Evolutionary conservation across 2,888 invertebrate genomes (phyloP), one percentile per base, ranked within the genome.

Genomic region (Tribolium freemani): DNA sequence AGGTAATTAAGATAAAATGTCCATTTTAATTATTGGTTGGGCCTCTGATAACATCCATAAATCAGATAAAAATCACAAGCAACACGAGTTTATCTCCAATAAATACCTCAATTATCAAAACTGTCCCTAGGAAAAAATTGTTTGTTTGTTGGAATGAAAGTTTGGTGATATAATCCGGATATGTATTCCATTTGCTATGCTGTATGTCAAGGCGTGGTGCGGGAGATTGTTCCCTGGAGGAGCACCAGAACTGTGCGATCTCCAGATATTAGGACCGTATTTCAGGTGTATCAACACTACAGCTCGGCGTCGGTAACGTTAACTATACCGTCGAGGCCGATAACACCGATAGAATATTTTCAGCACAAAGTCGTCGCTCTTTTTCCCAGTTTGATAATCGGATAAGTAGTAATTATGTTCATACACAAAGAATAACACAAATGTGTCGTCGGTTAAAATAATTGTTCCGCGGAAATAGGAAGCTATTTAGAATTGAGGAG

Each of bases 291-390:
- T 80, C 82, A 83, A 81, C 78, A 78, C 77, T 71, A 58, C 16
- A 76, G 78, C 76, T 77, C 74, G 74, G 73, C 79, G 77, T 73
- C 78, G 80, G 81, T 80, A 81, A 78, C 80, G 76, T 69, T 78
- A 82, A 84, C 79, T 79, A 76, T 81, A 79, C 84, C 84, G 75
- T 73, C 13, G 84, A 83, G 84, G 78, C 77, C 83, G 82, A 84
- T 84, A 84, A 84, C 79, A 72, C 80, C 83, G 82, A 83, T 84
- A 83, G 82, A 84, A 83, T 83, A 83, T 82, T 82, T 83, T 79
- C 76, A 76, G 74, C 70, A 72, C 72, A 77, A 76, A 76, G 74
- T 77, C 72, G 64, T 71, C 61, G 68, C 76, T 66, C 73, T 75
- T 75, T 74, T 71, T 57, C 46, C 10, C 51, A 20, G 66, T 70